Conservation (phyloP, 2,797 vertebrate genomes). For the Psittacula derbiana region DNA sequence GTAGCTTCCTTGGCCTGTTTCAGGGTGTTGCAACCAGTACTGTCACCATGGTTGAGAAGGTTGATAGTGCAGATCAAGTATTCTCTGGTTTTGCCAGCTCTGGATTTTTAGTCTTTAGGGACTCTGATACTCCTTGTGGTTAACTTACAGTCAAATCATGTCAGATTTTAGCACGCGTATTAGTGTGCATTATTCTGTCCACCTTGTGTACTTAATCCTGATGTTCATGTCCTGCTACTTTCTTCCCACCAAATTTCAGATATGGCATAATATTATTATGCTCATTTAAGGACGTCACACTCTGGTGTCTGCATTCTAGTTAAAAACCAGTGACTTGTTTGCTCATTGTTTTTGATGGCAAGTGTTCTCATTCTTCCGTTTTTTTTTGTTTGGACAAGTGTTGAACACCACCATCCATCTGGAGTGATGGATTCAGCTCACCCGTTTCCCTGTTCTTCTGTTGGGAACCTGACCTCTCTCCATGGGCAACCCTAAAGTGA, state of each 20-base stretch:
- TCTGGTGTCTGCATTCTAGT: neutral
- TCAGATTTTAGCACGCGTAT: neutral
- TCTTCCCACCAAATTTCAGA: neutral
- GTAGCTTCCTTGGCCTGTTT: neutral
- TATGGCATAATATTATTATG: neutral
- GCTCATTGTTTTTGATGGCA: neutral
- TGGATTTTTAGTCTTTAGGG: neutral
- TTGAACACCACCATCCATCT: neutral
- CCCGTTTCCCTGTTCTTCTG: neutral
- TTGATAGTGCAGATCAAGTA: neutral
- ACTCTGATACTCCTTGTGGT: neutral
- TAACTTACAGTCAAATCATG: neutral
- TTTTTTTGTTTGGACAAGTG: neutral
- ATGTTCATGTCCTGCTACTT: neutral
- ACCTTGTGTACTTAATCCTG: neutral
- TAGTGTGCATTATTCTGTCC: neutral
- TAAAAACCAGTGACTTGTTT: neutral
- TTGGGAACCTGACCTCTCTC: neutral
- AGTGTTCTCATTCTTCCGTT: neutral
- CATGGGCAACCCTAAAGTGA: neutral
- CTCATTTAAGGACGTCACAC: neutral
- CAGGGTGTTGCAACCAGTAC: neutral
- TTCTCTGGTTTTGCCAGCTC: neutral
- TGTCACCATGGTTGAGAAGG: rapidly evolving
- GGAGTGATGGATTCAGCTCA: neutral